These are phyloP conservation scores for Phycodurus eques DNA, from an alignment of 2,113 vertebrate species.

Conservation along the genomic window DNA sequence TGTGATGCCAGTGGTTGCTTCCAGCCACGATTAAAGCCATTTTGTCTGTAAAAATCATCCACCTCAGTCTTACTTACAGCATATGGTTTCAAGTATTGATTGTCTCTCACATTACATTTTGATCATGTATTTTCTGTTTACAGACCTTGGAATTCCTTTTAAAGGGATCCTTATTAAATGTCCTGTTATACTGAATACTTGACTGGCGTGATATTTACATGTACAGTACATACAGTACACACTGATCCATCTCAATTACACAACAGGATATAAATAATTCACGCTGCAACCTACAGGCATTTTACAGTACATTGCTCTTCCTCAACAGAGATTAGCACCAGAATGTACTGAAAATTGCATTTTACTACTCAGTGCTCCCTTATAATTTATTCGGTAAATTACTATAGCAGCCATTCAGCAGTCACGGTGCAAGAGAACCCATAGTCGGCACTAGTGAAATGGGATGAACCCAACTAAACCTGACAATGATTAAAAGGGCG, in stretches of 20 bases:
- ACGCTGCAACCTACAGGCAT: not conserved
- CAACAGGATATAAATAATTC: not conserved
- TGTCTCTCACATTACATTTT: not conserved
- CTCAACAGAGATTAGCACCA: not conserved
- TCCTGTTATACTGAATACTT: not conserved
- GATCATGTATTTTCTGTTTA: too few relatives aligned
- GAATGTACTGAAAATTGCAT: not conserved
- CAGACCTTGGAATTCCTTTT: too few relatives aligned
- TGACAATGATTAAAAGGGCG: too few relatives aligned
- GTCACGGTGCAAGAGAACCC: too few relatives aligned
- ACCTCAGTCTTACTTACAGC: conserved; percentile 17
- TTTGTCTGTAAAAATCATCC: conserved; percentile 29
- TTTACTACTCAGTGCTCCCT: too few relatives aligned
- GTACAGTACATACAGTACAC: not conserved
- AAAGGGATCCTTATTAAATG: too few relatives aligned
- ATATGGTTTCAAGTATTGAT: not conserved
- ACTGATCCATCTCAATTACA: not conserved
- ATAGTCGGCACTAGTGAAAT: too few relatives aligned
- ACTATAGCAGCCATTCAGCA: too few relatives aligned
- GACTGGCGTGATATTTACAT: not conserved
- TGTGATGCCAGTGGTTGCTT: conserved; percentile 39
- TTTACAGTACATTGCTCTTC: not conserved
- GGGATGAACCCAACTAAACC: too few relatives aligned
- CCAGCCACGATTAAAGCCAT: conserved; percentile 53
- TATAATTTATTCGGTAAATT: too few relatives aligned